Base-by-base conservation (phyloP, 2,797 vertebrate species). In the Catostomus latipinnis region DNA sequence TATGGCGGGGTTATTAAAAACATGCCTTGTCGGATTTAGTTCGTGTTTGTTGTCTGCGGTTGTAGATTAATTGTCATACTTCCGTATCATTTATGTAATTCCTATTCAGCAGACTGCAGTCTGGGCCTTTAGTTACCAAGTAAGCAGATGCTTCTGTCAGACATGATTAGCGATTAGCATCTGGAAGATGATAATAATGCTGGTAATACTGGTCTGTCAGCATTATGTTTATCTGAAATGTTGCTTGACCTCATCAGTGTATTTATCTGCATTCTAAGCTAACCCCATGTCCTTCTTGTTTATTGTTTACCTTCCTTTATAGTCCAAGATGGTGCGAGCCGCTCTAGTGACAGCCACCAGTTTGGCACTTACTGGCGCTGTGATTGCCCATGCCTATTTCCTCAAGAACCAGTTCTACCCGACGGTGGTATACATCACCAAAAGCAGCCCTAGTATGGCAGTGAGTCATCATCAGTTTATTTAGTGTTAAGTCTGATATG, bases 391-490 rank as follows among this genome's bases (percentile, higher is more conserved):
- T 0, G 98, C 97, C 76, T 98, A 97, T 81, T 93, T 97, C 83
- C 96, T 98, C 71, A 99, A 99, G 90, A 94, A 98, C 87, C 98
- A 99, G 88, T 99, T 99, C 90, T 99, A 99, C 87, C 98, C 98
- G 1, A 99, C 98, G 0, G 97, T 99, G 86, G 97, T 99, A 43
- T 99, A 99, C 88, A 92, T 99, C 79, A 99, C 97, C 85, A 98
- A 99, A 85, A 99, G 97, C 88, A 99, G 98, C 87, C 98, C 98
- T 80, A 98, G 97, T 90, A 98, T 99, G 97, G 97, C 97, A 71
- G 98, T 99, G 87, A 96, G 97, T 93, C 12, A 11, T 8, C 34
- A 8, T 11, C 14, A 4, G 13, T 71, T 63, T 22, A 53, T 76
- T 11, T 9, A 58, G 5, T 9, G 1, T 1, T 6, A 50, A 10